These are phyloP conservation scores for Sycophila texana DNA, from an alignment of 2,888 invertebrate genomes.

Conservation along the genomic window DNA sequence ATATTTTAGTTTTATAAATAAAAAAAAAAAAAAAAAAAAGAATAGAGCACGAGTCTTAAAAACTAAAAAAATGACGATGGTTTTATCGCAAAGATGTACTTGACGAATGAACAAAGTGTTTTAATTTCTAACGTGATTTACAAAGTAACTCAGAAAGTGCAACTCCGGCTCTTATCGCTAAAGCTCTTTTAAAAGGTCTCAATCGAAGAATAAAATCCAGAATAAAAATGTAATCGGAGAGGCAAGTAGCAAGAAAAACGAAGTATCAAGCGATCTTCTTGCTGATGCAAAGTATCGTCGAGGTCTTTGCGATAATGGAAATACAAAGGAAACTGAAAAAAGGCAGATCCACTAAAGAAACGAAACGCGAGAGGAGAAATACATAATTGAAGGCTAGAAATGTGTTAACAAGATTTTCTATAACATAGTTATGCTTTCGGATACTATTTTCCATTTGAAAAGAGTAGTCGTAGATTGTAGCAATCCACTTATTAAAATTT, in stretches of 20 bases:
- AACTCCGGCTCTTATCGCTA: background rate
- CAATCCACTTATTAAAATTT: too few relatives aligned
- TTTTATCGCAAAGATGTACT: too few relatives aligned
- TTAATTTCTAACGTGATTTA: background rate
- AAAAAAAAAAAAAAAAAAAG: too few relatives aligned
- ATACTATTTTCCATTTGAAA: too few relatives aligned
- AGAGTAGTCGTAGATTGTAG: too few relatives aligned
- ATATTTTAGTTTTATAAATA: too few relatives aligned
- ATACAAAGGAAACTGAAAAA: background rate
- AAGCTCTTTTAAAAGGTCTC: constrained; percentile 7
- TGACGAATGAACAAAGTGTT: background rate
- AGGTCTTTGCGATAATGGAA: constrained; percentile 2
- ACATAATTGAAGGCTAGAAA: too few relatives aligned
- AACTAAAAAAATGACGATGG: background rate
- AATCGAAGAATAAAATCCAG: background rate
- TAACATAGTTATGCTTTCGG: too few relatives aligned
- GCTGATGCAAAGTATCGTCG: background rate
- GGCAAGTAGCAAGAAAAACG: background rate
- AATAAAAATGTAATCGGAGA: constrained; percentile 20
- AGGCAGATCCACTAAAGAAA: background rate
- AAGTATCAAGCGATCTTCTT: background rate
- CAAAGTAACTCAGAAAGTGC: background rate
- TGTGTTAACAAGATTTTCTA: too few relatives aligned
- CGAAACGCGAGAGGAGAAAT: too few relatives aligned
- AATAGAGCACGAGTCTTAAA: too few relatives aligned